Evolutionary conservation across 2,113 vertebrate species (phyloP).

Genomic region (Lontra canadensis): DNA sequence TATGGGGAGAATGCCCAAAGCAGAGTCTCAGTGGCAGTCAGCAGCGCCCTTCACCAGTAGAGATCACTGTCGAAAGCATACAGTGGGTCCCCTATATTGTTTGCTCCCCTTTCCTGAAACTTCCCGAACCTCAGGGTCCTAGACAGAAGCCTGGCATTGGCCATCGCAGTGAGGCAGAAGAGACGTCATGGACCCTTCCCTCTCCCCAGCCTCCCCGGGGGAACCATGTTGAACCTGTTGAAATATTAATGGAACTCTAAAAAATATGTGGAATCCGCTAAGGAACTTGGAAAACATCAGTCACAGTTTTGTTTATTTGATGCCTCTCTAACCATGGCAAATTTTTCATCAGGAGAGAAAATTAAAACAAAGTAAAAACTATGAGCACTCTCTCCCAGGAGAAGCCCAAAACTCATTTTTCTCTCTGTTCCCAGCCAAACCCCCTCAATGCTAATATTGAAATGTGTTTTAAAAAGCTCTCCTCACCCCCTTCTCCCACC

Average conservation of each 20-base stretch:
- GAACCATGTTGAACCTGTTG: not conserved
- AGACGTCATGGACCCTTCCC: fast-evolving
- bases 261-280: not conserved
- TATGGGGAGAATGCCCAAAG: not conserved
- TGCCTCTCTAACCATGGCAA: constrained; percentile 56
- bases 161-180: not conserved
- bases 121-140: not conserved
- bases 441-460: constrained; percentile 3
- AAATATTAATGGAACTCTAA: constrained; percentile 40
- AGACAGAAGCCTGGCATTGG: too few species aligned
- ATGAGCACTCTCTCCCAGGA: constrained; percentile 30
- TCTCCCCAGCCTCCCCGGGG: not conserved
- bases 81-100: not conserved
- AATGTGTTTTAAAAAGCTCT: not conserved
- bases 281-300: constrained; percentile 61
- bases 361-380: constrained; percentile 74
- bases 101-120: not conserved
- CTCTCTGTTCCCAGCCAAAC: constrained; percentile 32
- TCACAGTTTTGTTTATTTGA: constrained; percentile 40
- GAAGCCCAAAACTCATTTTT: constrained; percentile 37
- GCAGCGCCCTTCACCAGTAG: fast-evolving
- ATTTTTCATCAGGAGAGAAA: constrained; percentile 74
- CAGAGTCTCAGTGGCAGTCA: not conserved
- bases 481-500: not conserved
- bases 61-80: not conserved